Conservation (phyloP, 2,888 invertebrate species). For the Dolichomitus sp. region DNA sequence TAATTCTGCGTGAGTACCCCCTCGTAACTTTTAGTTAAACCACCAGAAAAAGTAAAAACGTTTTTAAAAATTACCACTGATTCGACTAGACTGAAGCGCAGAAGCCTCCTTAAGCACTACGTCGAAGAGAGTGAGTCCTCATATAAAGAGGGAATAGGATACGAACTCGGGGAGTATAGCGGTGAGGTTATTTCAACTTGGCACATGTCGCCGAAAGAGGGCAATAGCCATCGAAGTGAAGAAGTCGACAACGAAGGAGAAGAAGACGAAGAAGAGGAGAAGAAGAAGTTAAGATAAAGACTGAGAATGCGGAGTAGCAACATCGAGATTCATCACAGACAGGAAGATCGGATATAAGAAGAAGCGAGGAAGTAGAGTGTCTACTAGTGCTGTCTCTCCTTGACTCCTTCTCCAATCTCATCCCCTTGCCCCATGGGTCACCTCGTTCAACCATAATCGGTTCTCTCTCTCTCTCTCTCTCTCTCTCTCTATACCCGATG, state of each 20-base stretch:
- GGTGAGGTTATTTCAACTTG: constrained; percentile 47
- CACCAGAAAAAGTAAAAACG: too few relatives aligned
- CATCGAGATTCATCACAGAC: constrained; percentile 46
- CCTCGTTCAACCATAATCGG: constrained; percentile 78
- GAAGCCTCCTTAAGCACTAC: too few relatives aligned
- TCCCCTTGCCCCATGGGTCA: constrained; percentile 75
- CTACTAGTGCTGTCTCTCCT: constrained; percentile 26
- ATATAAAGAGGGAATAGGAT: constrained; percentile 36
- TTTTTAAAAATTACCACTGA: too few relatives aligned
- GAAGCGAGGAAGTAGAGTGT: constrained; percentile 63
- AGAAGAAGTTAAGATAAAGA: neutral
- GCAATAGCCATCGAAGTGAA: neutral
- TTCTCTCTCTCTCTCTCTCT: constrained; percentile 76
- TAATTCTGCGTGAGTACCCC: too few relatives aligned
- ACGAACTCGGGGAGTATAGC: constrained; percentile 11
- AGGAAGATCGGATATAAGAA: constrained; percentile 47
- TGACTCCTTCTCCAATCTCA: constrained; percentile 74
- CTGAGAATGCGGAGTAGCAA: constrained; percentile 47
- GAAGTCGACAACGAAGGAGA: constrained; percentile 34
- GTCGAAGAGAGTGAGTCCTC: constrained; percentile 21
- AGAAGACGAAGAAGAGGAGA: constrained; percentile 3
- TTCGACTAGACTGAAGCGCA: too few relatives aligned
- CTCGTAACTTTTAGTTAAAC: too few relatives aligned
- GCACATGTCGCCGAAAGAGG: constrained; percentile 2
- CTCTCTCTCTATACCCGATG: constrained; percentile 73